Base-by-base conservation (phyloP, 2,797 vertebrate species). In the Toxotes lorentzi region DNA sequence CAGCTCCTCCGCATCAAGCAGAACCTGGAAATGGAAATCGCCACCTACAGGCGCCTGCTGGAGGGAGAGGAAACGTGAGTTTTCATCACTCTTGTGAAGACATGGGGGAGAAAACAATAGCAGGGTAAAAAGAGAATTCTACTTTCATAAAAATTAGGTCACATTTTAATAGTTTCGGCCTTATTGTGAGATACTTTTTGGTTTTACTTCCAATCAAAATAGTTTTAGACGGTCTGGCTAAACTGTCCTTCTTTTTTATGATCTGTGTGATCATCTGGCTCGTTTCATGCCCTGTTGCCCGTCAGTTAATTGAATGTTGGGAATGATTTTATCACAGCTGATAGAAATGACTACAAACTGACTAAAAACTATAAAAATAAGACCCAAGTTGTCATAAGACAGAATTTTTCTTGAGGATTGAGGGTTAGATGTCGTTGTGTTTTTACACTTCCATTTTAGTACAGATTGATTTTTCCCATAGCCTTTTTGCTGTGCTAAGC, bases 1-100 rank as follows among this genome's bases (percentile, higher is more conserved):
- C 95, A 94, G 86, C 95, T 97, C 65, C 94, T 96, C 70, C 94
- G 92, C 87, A 94, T 96, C 92, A 96, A 94, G 79, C 95, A 95
- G 93, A 96, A 93, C 87, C 94, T 95, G 91, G 93, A 96, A 86
- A 94, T 95, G 93, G 96, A 96, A 94, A 95, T 95, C 21, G 91
- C 93, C 62, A 96, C 95, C 81, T 95, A 95, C 90, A 95, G 96
- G 87, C 94, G 96, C 60, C 88, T 95, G 81, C 94, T 96, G 89
- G 95, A 95, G 66, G 95, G 95, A 84, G 96, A 51, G 73, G 93
- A 96, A 63, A 80, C 84, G 95, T 97, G 69, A 83, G 94, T 68
- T 45, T 34, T 41, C 14, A 24, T 38, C 19, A 6, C 7, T n/a
- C 13, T 2, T 4, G 17, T 61, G 7, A 17, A 56, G 5, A 12